phyloP scores from a whole-genome alignment of 2,113 vertebrate genomes.

The Puffinus mauretanicus region DNA sequence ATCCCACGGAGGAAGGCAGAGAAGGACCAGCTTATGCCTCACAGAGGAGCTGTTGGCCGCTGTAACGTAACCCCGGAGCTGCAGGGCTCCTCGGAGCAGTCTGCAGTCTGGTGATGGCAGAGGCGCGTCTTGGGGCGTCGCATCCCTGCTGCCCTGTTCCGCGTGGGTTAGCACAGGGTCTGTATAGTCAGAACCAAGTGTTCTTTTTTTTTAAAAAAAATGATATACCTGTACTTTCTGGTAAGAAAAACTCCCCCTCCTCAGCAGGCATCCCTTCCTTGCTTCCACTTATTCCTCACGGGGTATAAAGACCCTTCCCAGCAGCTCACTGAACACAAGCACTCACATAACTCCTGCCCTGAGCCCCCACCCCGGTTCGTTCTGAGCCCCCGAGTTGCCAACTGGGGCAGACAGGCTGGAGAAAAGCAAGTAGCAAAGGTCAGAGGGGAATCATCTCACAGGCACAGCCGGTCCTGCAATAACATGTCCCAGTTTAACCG shows the following conservation, averaged over 20 bases:
- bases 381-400: neutral
- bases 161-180: neutral
- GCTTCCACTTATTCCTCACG: neutral
- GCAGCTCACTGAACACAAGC: neutral
- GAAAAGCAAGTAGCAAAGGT: neutral
- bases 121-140: neutral
- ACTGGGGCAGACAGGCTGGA: neutral
- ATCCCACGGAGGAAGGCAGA: neutral
- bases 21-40: neutral
- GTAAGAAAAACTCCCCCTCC: neutral
- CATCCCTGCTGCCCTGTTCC: neutral
- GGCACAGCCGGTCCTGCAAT: neutral
- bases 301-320: neutral
- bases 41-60: slow-evolving; percentile 56
- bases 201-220: neutral
- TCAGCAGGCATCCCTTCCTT: neutral
- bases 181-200: neutral
- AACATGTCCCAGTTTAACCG: neutral
- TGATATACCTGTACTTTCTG: neutral
- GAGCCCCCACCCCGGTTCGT: neutral
- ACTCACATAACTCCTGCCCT: neutral
- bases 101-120: neutral
- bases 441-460: rapidly evolving
- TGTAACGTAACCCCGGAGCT: neutral
- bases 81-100: neutral